These are phyloP conservation scores for Labeo catla DNA, from an alignment of 2,113 vertebrate species.

Conservation along the genomic window DNA sequence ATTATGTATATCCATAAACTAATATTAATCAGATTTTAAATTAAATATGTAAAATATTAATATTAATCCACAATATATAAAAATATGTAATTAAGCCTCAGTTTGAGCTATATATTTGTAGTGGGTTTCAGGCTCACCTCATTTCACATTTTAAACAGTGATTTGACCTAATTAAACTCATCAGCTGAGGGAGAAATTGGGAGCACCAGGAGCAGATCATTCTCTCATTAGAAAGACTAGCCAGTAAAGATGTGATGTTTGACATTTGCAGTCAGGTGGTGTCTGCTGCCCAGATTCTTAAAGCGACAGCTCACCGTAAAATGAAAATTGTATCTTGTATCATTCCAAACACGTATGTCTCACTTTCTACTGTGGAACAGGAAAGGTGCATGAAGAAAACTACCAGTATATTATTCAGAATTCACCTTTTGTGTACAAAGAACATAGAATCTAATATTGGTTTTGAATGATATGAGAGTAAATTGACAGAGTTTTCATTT, in stretches of 20 bases:
- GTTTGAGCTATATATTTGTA: not conserved
- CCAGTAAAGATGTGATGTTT: not conserved
- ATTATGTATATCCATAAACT: not conserved
- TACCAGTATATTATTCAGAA: not conserved
- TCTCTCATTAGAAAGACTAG: not conserved
- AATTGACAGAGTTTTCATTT: not conserved
- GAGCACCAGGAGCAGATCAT: not conserved
- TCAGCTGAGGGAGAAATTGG: not conserved
- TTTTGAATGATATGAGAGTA: not conserved
- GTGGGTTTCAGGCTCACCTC: not conserved
- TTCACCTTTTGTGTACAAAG: not conserved
- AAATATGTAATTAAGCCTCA: not conserved
- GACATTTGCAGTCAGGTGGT: not conserved
- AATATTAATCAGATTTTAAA: not conserved
- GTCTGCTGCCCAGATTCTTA: not conserved
- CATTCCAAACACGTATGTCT: not conserved
- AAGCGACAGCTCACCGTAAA: not conserved
- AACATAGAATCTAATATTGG: not conserved
- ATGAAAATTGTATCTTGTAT: not conserved
- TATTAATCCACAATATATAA: not conserved
- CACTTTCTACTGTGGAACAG: not conserved
- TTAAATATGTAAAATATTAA: not conserved
- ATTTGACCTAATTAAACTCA: slow-evolving; percentile 2
- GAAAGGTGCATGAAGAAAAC: not conserved
- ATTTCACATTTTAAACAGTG: not conserved